Evolutionary conservation across 2,888 invertebrate genomes (phyloP), one percentile per base, ranked within the genome.

Genomic region (Dryadula phaetusa): DNA sequence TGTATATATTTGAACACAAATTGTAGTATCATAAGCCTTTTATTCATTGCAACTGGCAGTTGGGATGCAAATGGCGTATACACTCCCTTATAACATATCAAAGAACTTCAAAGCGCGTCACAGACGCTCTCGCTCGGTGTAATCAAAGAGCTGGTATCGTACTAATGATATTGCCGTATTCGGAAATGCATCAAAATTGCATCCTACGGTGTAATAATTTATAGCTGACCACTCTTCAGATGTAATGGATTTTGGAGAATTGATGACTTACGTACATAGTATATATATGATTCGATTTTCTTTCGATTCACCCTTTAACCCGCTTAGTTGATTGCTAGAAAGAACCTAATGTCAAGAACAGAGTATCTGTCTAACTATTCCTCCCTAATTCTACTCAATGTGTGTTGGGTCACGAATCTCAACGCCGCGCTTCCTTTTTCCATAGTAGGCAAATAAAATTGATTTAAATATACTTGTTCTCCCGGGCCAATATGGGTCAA

Each of bases 41-140:
- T 64, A 64, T 64, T n/a, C 20, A 47, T 37, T 65, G 65, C 65
- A 34, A 58, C 28, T 42, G 40, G 40, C 58, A 53, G 32, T 32
- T 61, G 42, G 28, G 49, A 52, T 61, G 66, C 66, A 53, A 61
- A 53, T 60, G 32, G 32, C 60, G 44, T 60, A 60, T 44, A 61
- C 32, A 40, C 56, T 53, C 34, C 42, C 44, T 58, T 64, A 61
- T 52, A 62, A 62, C 25, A 52, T 64, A 68, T 70, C 67, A 72
- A 68, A 72, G 64, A 68, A 64, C 56, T 70, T 67, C 71, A 70
- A 71, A 71, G 71, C 61, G 42, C 32, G 70, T 66, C 66, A 61
- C 32, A 63, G 58, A 52, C 77, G 65, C 47, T 34, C 47, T 64
- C 60, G 52, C 63, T 25, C 64, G 58, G 37, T 67, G 62, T 69